Evolutionary conservation across 1,140 invertebrate genomes (phyloP).

Genomic region (Zaprionus camerounensis): DNA sequence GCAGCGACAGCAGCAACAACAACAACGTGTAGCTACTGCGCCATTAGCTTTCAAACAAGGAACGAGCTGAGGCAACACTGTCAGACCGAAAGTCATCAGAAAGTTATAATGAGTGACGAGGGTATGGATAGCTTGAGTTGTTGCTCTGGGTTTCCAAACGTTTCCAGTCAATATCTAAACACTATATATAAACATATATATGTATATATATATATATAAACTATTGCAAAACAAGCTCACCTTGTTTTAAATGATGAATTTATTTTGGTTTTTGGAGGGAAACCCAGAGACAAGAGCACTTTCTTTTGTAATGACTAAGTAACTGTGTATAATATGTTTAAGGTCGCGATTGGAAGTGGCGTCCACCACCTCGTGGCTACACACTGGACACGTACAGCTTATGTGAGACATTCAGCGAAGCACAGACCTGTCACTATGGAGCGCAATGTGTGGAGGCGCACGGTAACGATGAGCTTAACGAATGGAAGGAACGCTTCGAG

Average conservation of each 20-base stretch:
- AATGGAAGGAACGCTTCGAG: slow-evolving; percentile 91
- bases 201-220: background rate
- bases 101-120: slow-evolving; percentile 89
- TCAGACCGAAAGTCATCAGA: slow-evolving; percentile 88
- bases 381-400: slow-evolving; percentile 86
- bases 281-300: background rate
- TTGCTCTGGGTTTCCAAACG: background rate
- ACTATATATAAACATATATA: background rate
- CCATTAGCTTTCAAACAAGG: slow-evolving; percentile 86
- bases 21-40: slow-evolving; percentile 86
- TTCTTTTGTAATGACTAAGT: background rate
- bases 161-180: background rate
- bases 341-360: slow-evolving; percentile 88
- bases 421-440: slow-evolving; percentile 87
- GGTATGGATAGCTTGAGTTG: slow-evolving; percentile 71
- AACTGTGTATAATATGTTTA: slow-evolving; percentile 7
- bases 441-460: slow-evolving; percentile 91
- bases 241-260: background rate
- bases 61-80: slow-evolving; percentile 88
- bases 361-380: slow-evolving; percentile 88
- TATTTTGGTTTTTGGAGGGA: background rate
- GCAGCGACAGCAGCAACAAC: slow-evolving; percentile 66
- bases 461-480: slow-evolving; percentile 88
- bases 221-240: background rate
- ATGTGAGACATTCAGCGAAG: slow-evolving; percentile 86